These are phyloP conservation scores for Ichneumon xanthorius DNA, from an alignment of 2,888 invertebrate genomes.

Conservation along the genomic window DNA sequence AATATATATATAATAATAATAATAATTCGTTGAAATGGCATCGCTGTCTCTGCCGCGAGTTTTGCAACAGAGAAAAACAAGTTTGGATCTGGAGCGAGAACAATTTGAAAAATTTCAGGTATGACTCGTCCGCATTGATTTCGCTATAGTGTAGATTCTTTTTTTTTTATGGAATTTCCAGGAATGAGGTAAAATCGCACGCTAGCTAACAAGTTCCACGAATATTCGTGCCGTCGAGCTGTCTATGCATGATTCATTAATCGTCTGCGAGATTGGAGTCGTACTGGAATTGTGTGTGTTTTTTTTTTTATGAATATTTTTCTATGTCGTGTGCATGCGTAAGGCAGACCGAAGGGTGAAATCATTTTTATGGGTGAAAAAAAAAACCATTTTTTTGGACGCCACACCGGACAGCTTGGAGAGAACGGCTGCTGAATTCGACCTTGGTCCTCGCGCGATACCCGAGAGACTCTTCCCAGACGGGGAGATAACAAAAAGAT, in stretches of 20 bases:
- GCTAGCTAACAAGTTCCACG: not conserved
- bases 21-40: slow-evolving; percentile 86
- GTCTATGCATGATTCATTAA: not conserved
- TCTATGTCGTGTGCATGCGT: not conserved
- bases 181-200: slow-evolving; percentile 42
- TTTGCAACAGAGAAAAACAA: slow-evolving; percentile 91
- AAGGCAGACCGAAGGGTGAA: not conserved
- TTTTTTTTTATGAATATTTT: not conserved
- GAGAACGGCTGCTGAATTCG: not conserved
- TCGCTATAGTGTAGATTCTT: slow-evolving; percentile 8
- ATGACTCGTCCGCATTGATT: slow-evolving; percentile 72
- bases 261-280: not conserved
- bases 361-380: not conserved
- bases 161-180: slow-evolving; percentile 33
- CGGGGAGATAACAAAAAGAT: slow-evolving; percentile 14
- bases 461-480: not conserved
- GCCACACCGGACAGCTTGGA: not conserved
- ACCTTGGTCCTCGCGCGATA: not conserved
- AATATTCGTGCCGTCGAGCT: not conserved
- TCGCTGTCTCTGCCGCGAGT: slow-evolving; percentile 90
- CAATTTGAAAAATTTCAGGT: slow-evolving; percentile 95
- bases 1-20: not conserved
- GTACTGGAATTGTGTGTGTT: not conserved
- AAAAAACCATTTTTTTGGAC: not conserved
- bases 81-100: slow-evolving; percentile 92